Percentiles rank a stretch among this genome's conserved stretches.
phyloP scores from a whole-genome alignment of 1,140 invertebrate genomes.

The Scaptomyza pallida region DNA sequence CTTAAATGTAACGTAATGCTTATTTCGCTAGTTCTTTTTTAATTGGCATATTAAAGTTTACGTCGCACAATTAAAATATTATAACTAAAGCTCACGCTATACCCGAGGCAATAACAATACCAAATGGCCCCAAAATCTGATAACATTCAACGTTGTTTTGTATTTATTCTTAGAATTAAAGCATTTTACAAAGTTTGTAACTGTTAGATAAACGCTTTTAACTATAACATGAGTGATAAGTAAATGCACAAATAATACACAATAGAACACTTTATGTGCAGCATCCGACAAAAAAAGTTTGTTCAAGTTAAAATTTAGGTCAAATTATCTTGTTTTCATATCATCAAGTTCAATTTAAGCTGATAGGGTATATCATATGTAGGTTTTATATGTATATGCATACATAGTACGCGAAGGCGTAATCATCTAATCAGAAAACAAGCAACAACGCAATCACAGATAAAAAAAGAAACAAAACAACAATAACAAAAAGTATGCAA shows the following conservation, averaged over 20 bases:
- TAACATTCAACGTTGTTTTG: not conserved
- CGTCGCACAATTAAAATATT: not conserved
- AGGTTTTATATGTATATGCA: constrained; percentile 11
- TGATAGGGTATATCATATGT: constrained; percentile 10
- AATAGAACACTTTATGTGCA: no score
- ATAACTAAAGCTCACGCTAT: not conserved
- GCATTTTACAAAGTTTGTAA: not conserved
- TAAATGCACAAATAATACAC: constrained; percentile 12
- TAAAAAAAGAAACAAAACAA: constrained; percentile 57
- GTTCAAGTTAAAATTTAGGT: constrained; percentile 28
- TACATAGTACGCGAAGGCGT: constrained; percentile 27
- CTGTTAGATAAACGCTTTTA: constrained; percentile 27
- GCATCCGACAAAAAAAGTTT: not conserved
- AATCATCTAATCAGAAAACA: constrained; percentile 52
- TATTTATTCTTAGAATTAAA: constrained; percentile 16
- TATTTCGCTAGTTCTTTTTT: not conserved
- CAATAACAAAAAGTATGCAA: no score
- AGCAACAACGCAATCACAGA: constrained; percentile 51
- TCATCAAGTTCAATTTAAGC: constrained; percentile 24
- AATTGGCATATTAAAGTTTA: not conserved
- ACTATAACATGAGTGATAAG: constrained; percentile 16
- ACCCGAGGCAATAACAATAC: not conserved
- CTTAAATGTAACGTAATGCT: not conserved
- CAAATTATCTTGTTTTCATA: constrained; percentile 40
- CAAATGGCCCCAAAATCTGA: not conserved